Evolutionary conservation across 2,888 invertebrate species (phyloP).

Genomic region (Meta bourneti): DNA sequence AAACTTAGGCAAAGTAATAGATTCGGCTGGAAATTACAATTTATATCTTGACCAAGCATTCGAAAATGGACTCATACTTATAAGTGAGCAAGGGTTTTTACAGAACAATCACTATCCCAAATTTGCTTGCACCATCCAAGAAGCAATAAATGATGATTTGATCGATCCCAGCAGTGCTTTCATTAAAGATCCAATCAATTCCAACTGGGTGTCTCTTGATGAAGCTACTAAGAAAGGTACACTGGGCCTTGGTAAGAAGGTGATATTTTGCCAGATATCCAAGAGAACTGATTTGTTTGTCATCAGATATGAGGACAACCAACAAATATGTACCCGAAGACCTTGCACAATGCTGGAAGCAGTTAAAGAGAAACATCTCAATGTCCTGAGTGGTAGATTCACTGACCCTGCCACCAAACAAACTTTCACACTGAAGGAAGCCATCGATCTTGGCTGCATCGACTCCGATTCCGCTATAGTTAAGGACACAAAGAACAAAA

Average conservation of each 20-base stretch:
- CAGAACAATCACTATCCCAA: constrained; percentile 87
- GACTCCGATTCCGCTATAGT: constrained; percentile 89
- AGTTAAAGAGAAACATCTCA: constrained; percentile 87
- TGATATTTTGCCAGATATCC: constrained; percentile 87
- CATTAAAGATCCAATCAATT: constrained; percentile 89
- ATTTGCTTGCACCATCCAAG: constrained; percentile 82
- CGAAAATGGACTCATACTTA: constrained; percentile 88
- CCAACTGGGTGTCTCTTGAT: constrained; percentile 90
- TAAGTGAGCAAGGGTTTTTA: constrained; percentile 82
- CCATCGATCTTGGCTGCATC: constrained; percentile 85
- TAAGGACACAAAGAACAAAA: constrained; percentile 79
- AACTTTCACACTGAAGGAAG: constrained; percentile 80
- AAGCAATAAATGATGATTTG: constrained; percentile 85
- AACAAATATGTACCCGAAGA: constrained; percentile 86
- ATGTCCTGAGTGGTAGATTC: constrained; percentile 87
- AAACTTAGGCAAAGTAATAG: constrained; percentile 87
- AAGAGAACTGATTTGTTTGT: constrained; percentile 86
- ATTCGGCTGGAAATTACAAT: constrained; percentile 88
- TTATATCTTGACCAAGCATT: constrained; percentile 90
- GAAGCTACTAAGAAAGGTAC: constrained; percentile 92
- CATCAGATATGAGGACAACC: constrained; percentile 88
- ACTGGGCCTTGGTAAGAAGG: constrained; percentile 87
- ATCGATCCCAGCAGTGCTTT: constrained; percentile 89
- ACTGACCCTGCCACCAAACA: constrained; percentile 88
- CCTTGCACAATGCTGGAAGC: constrained; percentile 90